These are phyloP conservation scores for Catamblyrhynchus diadema DNA, from an alignment of 2,797 vertebrate species.

Conservation along the genomic window DNA sequence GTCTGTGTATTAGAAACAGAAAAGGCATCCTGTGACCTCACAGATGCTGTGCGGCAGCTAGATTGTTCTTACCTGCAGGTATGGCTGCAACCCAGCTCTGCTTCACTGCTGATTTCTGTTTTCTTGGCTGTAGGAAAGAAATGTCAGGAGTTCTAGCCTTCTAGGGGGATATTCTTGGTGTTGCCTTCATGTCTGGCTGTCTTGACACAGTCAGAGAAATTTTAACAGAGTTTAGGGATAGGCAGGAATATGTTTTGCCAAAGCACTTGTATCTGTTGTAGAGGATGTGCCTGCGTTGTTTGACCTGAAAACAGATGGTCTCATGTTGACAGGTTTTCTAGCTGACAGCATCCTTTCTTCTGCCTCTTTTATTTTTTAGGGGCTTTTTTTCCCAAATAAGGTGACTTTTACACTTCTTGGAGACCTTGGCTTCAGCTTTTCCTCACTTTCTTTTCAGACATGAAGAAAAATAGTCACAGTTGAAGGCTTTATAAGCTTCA, in stretches of 20 bases:
- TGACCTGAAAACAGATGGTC: background rate
- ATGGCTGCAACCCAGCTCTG: background rate
- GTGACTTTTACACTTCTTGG: background rate
- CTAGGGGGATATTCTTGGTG: background rate
- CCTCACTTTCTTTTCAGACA: background rate
- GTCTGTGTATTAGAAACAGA: background rate
- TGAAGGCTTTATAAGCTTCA: background rate
- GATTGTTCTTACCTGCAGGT: background rate
- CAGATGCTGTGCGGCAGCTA: background rate
- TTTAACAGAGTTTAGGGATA: background rate
- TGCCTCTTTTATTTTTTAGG: background rate
- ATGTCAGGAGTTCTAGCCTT: background rate
- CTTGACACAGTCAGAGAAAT: background rate
- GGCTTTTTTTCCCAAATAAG: fast-evolving
- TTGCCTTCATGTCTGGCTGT: background rate
- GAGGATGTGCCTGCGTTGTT: background rate
- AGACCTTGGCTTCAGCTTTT: background rate
- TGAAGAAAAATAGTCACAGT: background rate
- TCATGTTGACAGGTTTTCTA: background rate
- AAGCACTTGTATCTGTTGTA: background rate
- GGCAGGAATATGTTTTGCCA: background rate
- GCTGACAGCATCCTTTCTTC: background rate
- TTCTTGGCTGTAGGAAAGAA: background rate
- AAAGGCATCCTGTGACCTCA: background rate
- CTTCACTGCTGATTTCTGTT: background rate